A percentile compares a stretch with the other conserved stretches of the same genome.
Evolutionary conservation across 2,888 invertebrate genomes (phyloP).

Genomic region (Thumatha senex): DNA sequence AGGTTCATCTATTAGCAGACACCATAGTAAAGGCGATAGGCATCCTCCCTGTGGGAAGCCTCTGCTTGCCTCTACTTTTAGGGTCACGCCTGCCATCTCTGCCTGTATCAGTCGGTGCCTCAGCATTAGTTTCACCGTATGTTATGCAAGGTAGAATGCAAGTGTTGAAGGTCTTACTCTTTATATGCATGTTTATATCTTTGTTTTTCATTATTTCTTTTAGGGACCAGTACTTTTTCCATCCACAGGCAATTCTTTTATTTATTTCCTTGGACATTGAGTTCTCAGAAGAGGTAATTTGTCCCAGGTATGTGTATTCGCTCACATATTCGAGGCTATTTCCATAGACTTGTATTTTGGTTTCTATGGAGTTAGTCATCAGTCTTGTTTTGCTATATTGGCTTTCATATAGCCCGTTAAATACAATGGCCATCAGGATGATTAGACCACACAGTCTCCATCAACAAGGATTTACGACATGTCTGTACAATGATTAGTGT

Average conservation of each 20-base stretch:
- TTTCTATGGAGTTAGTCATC: constrained; percentile 9
- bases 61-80: too few relatives aligned
- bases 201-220: constrained; percentile 6
- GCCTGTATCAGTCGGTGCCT: too few relatives aligned
- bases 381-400: constrained; percentile 11
- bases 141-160: constrained; percentile 9
- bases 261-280: constrained; percentile 19
- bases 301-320: constrained; percentile 19
- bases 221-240: constrained; percentile 16
- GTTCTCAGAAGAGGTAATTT: constrained; percentile 14
- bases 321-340: constrained; percentile 17
- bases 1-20: too few relatives aligned
- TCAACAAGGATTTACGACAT: too few relatives aligned
- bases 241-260: constrained; percentile 15
- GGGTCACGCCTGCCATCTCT: too few relatives aligned
- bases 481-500: too few relatives aligned
- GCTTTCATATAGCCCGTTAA: too few relatives aligned
- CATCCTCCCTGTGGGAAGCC: too few relatives aligned
- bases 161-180: constrained; percentile 2
- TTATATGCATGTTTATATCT: background rate
- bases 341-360: background rate
- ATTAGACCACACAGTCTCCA: too few relatives aligned
- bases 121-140: too few relatives aligned
- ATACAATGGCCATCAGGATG: too few relatives aligned
- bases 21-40: too few relatives aligned